Base-by-base conservation (phyloP, 2,797 vertebrate species). In the Enoplosus armatus region DNA sequence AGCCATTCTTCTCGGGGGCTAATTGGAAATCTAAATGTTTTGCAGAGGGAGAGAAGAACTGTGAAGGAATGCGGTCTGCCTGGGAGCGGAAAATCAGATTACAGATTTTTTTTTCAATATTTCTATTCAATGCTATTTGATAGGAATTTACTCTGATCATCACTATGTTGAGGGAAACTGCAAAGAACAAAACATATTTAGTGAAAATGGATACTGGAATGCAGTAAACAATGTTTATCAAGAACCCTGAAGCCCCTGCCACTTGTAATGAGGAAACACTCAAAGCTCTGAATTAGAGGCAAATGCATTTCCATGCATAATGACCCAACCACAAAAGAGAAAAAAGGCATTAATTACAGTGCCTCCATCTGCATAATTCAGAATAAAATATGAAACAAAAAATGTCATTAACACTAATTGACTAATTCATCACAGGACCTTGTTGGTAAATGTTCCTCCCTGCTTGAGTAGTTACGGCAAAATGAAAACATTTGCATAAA, bases 11-110 rank as follows among this genome's bases (percentile, higher is more conserved):
- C 96, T 96, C 82, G 41, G 93, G 89, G 94, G 94, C 96, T 98
- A 98, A 99, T 97, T 98, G 95, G 95, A 97, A 97, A 97, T 96
- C 95, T 94, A 97, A 98, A 97, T 95, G 95, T 97, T 97, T 91
- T 96, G 94, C 94, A 89, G 90, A 93, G 94, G 93, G 85, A 86
- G 73, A 75, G 82, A 89, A 55, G 79, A 78, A 75, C 83, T 82
- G 72, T 80, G 79, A 84, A 75, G 73, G 82, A 88, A 89, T 85
- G 80, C 5, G 15, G 69, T 68, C 74, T 60, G 71, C 75, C 67
- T 27, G 54, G 69, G 72, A 87, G 85, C 16, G 62, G 58, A 89
- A 90, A 89, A 88, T 90, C 39, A 35, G 55, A 92, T 88, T 87
- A 87, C 61, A 73, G 16, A 54, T 74, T 55, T 67, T 54, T 65